Evolutionary conservation across 2,113 vertebrate genomes (phyloP), one percentile per base, ranked within the genome.

Genomic region (Pogona vitticeps): DNA sequence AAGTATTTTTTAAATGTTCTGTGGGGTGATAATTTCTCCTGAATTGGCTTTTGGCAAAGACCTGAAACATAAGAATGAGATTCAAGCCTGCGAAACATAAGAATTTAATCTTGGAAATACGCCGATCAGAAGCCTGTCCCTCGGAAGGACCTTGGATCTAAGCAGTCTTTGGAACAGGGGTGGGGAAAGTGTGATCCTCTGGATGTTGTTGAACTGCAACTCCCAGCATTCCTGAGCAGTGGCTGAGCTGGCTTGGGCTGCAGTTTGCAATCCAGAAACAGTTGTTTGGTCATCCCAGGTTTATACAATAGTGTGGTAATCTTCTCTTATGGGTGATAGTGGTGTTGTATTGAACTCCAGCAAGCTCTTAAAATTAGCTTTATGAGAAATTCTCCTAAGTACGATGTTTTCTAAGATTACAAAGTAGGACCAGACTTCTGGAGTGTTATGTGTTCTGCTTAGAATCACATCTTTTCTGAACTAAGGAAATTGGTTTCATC

Each of bases 381-480:
- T 52, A 87, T 86, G 18, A 0, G 76, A 56, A 84, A 67, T 73
- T 88, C 78, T 91, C 87, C 42, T 68, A 84, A 82, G 79, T 89
- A 76, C n/a, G n/a, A 1, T 14, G 2, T 14, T 36, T n/a, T 28
- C 28, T n/a, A 68, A 36, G 9, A 40, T 40, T 23, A 40, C 36
- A 8, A 75, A 42, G 18, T 33, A 40, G 71, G 71, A 23, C 17
- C 20, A 40, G 7, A 73, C 6, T 75, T 75, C 12, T 26, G 23
- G 38, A 42, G 40, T 12, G 38, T 75, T 75, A 42, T 42, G 20
- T 21, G 7, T 8, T 75, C 33, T 23, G 71, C 20, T 73, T 36
- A 73, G 6, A 40, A 40, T 40, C 1, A 18, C 71, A 38, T 73
- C 17, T 73, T 73, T 40, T 42, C 38, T 26, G 7, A 26, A 1